These are phyloP conservation scores for Pangasianodon gigas DNA, from an alignment of 2,113 vertebrate genomes.

Conservation along the genomic window DNA sequence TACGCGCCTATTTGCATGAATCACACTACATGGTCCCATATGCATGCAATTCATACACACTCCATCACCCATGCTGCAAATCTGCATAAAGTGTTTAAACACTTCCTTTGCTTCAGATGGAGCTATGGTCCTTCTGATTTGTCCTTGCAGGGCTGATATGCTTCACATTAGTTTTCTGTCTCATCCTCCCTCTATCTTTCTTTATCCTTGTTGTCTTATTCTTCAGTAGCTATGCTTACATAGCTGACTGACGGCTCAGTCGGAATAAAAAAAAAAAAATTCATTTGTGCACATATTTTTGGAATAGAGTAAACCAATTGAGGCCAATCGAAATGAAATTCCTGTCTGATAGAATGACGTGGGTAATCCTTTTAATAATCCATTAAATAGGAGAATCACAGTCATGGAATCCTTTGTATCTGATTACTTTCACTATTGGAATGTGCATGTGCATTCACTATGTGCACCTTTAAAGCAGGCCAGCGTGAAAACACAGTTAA, in stretches of 20 bases:
- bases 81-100: slow-evolving; percentile 15
- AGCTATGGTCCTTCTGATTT: slow-evolving; percentile 32
- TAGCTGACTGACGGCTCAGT: neutral
- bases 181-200: slow-evolving; percentile 40
- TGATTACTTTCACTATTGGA: neutral
- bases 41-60: slow-evolving; percentile 4
- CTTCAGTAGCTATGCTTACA: neutral
- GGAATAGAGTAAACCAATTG: neutral
- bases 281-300: neutral
- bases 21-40: neutral
- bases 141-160: slow-evolving; percentile 43
- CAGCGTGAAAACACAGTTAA: neutral
- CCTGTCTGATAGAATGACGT: neutral
- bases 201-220: neutral
- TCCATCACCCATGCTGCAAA: neutral
- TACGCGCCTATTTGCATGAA: slow-evolving; percentile 25
- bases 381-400: neutral
- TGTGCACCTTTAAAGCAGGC: neutral
- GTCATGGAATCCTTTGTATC: neutral
- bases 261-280: too few species aligned
- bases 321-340: neutral
- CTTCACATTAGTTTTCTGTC: slow-evolving; percentile 54
- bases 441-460: neutral
- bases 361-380: neutral
- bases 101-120: slow-evolving; percentile 1